Percentiles rank a stretch among this genome's conserved stretches.
phyloP scores from a whole-genome alignment of 23 tunicate genomes.

The Trididemnum nubilum region DNA sequence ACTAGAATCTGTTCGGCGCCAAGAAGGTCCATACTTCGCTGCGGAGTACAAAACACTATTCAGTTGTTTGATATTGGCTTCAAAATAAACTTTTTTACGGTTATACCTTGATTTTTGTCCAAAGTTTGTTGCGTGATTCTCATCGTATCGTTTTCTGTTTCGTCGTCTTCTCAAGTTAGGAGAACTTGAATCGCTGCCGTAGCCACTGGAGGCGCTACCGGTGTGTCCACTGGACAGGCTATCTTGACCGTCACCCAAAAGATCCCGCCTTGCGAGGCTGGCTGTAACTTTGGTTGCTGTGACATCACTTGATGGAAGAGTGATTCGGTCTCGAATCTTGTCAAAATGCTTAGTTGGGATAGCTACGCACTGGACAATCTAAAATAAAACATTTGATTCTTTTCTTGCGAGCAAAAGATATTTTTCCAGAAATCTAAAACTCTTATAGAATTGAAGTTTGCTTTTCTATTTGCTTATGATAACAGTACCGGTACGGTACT shows the following conservation, averaged over 20 bases:
- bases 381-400: too few relatives aligned
- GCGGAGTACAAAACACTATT: too few relatives aligned
- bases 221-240: slow-evolving; percentile 19
- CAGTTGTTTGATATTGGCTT: too few relatives aligned
- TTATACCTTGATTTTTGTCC: not conserved
- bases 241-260: slow-evolving; percentile 18
- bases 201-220: slow-evolving; percentile 35
- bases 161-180: not conserved
- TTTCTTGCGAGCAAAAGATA: not conserved
- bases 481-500: too few relatives aligned
- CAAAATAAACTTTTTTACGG: too few relatives aligned
- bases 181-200: slow-evolving; percentile 33
- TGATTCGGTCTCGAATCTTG: slow-evolving; percentile 16
- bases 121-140: not conserved
- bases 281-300: slow-evolving; percentile 2
- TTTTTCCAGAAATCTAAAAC: too few relatives aligned
- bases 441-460: too few relatives aligned
- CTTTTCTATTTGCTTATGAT: too few relatives aligned
- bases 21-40: too few relatives aligned
- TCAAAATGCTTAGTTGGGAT: slow-evolving; percentile 34
- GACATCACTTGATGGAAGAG: not conserved
- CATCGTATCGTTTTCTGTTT: slow-evolving; percentile 8
- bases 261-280: not conserved
- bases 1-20: too few relatives aligned
- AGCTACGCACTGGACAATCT: slow-evolving; percentile 57